Percentiles rank a stretch among this genome's conserved stretches.
Evolutionary conservation across 53 echinoderm and acorn worm species (phyloP).

Genomic region (Astropecten irregularis): DNA sequence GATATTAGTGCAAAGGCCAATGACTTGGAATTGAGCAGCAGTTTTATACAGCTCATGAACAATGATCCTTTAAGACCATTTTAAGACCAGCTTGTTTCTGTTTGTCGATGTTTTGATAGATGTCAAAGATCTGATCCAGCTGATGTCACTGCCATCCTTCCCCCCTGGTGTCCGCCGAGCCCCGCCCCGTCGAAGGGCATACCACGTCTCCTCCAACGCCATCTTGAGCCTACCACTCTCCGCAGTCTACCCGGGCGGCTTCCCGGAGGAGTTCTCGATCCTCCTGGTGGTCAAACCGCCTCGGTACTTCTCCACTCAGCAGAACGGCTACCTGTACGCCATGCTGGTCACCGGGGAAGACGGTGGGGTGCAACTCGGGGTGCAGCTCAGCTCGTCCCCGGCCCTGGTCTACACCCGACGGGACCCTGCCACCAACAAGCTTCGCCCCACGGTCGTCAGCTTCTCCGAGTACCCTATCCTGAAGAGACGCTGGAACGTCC

Average conservation of each 20-base stretch:
- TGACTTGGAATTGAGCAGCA: no score
- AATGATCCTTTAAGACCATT: no score
- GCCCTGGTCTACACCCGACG: constrained; percentile 67
- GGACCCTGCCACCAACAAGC: constrained; percentile 16
- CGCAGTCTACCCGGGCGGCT: constrained; percentile 54
- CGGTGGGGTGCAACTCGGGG: constrained; percentile 71
- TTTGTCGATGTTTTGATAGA: constrained; percentile 66
- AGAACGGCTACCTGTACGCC: constrained; percentile 70
- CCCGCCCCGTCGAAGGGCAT: constrained; percentile 62
- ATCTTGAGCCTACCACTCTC: constrained; percentile 54
- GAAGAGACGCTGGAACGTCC: constrained; percentile 68
- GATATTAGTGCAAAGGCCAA: no score
- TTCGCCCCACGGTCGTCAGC: constrained; percentile 21
- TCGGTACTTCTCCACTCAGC: constrained; percentile 28
- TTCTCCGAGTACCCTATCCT: constrained; percentile 25
- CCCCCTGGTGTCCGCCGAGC: constrained; percentile 64
- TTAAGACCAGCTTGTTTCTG: no score
- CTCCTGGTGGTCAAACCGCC: constrained; percentile 75
- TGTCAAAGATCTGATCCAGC: constrained; percentile 64
- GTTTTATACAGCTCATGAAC: no score
- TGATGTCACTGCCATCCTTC: constrained; percentile 59
- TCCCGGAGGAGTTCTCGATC: constrained; percentile 84
- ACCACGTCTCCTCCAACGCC: constrained; percentile 54
- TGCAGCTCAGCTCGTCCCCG: constrained; percentile 66
- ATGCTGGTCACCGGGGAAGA: constrained; percentile 68